Evolutionary conservation across 1,140 invertebrate species (phyloP).

Genomic region (Leptoteleia sp.): DNA sequence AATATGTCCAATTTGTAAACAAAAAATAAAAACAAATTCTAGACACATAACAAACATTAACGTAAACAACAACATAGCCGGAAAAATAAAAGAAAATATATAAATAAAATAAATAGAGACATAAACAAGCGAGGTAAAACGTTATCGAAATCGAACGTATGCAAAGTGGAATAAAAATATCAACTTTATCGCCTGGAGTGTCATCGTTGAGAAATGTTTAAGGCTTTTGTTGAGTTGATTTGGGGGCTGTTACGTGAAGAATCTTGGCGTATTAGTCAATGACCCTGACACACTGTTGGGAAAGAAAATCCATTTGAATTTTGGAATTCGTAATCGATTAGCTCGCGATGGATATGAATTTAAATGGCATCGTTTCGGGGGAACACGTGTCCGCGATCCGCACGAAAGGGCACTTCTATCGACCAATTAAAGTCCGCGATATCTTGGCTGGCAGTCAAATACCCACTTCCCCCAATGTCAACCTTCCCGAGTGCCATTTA

Average conservation of each 20-base stretch:
- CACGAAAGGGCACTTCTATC: slow-evolving; percentile 61
- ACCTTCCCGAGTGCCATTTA: slow-evolving; percentile 28
- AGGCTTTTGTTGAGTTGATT: too few species aligned
- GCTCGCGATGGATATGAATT: slow-evolving; percentile 42
- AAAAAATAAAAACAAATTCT: too few species aligned
- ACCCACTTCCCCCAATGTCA: slow-evolving; percentile 53
- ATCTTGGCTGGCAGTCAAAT: slow-evolving; percentile 57
- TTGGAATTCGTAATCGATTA: slow-evolving; percentile 55
- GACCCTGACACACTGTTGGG: slow-evolving; percentile 31
- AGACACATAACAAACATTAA: too few species aligned
- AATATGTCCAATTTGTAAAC: too few species aligned
- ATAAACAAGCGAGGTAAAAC: too few species aligned
- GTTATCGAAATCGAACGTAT: too few species aligned
- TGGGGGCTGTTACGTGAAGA: neutral
- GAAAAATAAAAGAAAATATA: too few species aligned
- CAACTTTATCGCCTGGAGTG: too few species aligned
- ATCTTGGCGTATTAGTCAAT: neutral
- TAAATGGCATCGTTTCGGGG: slow-evolving; percentile 52
- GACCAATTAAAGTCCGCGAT: slow-evolving; percentile 52
- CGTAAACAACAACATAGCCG: too few species aligned
- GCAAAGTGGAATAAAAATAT: too few species aligned
- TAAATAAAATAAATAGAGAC: too few species aligned
- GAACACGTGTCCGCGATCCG: slow-evolving; percentile 46
- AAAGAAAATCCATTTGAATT: slow-evolving; percentile 23
- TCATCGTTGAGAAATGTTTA: too few species aligned